Percentiles rank a stretch among this genome's conserved stretches.
phyloP scores from a whole-genome alignment of 2,888 invertebrate species.

The Bellardia pandia region DNA sequence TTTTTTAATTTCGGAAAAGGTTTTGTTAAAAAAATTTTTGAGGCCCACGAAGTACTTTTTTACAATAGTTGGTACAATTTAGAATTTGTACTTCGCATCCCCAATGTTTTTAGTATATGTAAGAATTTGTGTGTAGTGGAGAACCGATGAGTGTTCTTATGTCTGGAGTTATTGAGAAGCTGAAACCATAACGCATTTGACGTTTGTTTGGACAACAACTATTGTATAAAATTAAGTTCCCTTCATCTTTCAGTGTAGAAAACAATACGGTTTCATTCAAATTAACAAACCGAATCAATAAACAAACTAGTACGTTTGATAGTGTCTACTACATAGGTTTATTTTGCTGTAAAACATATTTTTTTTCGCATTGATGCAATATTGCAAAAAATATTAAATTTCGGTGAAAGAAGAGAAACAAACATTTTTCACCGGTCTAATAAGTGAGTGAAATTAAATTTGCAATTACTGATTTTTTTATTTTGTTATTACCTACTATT shows the following conservation, averaged over 20 bases:
- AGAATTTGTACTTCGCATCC: not conserved
- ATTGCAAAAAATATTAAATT: not conserved
- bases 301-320: slow-evolving; percentile 25
- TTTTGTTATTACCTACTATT: not conserved
- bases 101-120: not conserved
- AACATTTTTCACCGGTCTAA: slow-evolving; percentile 41
- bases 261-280: not conserved
- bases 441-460: slow-evolving; percentile 50
- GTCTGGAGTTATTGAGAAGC: slow-evolving; percentile 55
- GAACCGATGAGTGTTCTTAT: slow-evolving; percentile 5
- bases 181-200: slow-evolving; percentile 56
- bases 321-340: not conserved
- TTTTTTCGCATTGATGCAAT: slow-evolving; percentile 13
- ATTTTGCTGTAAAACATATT: not conserved
- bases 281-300: not conserved
- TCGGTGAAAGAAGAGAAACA: slow-evolving; percentile 6
- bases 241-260: not conserved
- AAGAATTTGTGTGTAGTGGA: not conserved
- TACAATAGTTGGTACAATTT: not conserved
- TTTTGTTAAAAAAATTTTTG: too few species aligned
- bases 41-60: not conserved
- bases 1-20: too few species aligned
- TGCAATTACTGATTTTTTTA: not conserved
- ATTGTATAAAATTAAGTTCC: not conserved
- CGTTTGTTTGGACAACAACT: slow-evolving; percentile 57